Evolutionary conservation across 2,797 vertebrate species (phyloP).

Genomic region (Champsocephalus gunnari): DNA sequence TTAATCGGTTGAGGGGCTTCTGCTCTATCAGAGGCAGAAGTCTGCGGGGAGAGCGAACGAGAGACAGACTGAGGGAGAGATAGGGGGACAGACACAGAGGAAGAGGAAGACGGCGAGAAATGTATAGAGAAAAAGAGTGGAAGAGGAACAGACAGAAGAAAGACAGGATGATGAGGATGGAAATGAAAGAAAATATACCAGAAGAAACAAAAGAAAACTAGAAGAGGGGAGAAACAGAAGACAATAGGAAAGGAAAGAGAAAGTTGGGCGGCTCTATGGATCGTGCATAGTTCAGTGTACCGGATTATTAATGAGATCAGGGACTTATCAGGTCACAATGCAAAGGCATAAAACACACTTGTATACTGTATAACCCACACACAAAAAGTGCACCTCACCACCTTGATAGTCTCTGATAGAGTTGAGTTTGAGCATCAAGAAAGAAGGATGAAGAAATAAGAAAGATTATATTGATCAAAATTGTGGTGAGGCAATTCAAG

Average conservation of each 20-base stretch:
- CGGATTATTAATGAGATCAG: slow-evolving; percentile 84
- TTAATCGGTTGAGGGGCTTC: slow-evolving; percentile 79
- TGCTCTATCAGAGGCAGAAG: slow-evolving; percentile 71
- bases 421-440: slow-evolving; percentile 4
- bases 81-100: slow-evolving; percentile 46
- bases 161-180: slow-evolving; percentile 35
- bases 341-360: slow-evolving; percentile 39
- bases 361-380: slow-evolving; percentile 2
- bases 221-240: slow-evolving; percentile 46
- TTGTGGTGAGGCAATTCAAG: accelerated
- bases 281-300: slow-evolving; percentile 64
- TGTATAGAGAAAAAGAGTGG: slow-evolving; percentile 5
- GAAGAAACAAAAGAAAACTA: slow-evolving; percentile 59
- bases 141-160: slow-evolving; percentile 23
- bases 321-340: slow-evolving; percentile 62
- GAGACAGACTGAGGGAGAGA: slow-evolving; percentile 67
- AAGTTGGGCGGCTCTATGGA: slow-evolving; percentile 14
- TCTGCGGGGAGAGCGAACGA: slow-evolving; percentile 66
- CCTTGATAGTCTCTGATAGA: slow-evolving; percentile 1
- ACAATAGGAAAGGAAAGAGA: slow-evolving; percentile 43
- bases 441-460: background rate
- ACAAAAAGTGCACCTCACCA: background rate
- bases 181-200: slow-evolving; percentile 40
- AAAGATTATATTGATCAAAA: background rate
- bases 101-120: slow-evolving; percentile 25